These are phyloP conservation scores for Pampus argenteus DNA, from an alignment of 2,797 vertebrate species.

Conservation along the genomic window DNA sequence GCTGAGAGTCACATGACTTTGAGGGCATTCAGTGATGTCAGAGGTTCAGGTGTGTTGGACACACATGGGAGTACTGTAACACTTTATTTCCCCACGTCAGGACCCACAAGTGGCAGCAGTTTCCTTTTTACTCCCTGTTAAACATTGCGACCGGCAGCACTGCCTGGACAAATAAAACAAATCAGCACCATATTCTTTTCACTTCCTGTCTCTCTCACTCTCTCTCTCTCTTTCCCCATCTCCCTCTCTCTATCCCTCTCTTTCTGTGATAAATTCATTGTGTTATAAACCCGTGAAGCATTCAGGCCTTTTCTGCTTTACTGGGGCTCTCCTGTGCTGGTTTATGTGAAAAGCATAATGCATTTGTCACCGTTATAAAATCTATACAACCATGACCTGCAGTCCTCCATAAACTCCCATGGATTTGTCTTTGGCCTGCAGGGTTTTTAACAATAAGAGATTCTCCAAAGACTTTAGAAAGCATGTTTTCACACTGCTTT, in stretches of 20 bases:
- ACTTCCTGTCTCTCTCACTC: slow-evolving; percentile 9
- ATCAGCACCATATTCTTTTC: slow-evolving; percentile 57
- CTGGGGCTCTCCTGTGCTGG: slow-evolving; percentile 68
- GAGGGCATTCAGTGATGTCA: neutral
- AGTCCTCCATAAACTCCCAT: slow-evolving; percentile 69
- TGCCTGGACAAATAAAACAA: slow-evolving; percentile 69
- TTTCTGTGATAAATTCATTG: slow-evolving; percentile 71
- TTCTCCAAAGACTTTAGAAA: slow-evolving; percentile 65
- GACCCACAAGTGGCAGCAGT: slow-evolving; percentile 38
- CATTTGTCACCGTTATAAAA: slow-evolving; percentile 80
- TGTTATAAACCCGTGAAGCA: slow-evolving; percentile 76
- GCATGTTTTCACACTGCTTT: slow-evolving; percentile 68
- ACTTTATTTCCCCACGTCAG: slow-evolving; percentile 50
- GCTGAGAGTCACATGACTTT: neutral
- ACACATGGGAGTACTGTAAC: slow-evolving; percentile 30
- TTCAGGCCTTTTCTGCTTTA: slow-evolving; percentile 74
- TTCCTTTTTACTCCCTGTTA: slow-evolving; percentile 57
- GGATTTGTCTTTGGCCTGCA: slow-evolving; percentile 69
- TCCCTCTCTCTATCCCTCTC: slow-evolving; percentile 42
- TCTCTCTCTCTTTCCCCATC: neutral
- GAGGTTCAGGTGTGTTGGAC: slow-evolving; percentile 36
- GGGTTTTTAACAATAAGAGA: slow-evolving; percentile 68
- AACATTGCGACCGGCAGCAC: slow-evolving; percentile 47
- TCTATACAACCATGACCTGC: slow-evolving; percentile 72
- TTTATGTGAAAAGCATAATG: slow-evolving; percentile 75